phyloP scores from a whole-genome alignment of 2,888 invertebrate species.

The Chironomus riparius region DNA sequence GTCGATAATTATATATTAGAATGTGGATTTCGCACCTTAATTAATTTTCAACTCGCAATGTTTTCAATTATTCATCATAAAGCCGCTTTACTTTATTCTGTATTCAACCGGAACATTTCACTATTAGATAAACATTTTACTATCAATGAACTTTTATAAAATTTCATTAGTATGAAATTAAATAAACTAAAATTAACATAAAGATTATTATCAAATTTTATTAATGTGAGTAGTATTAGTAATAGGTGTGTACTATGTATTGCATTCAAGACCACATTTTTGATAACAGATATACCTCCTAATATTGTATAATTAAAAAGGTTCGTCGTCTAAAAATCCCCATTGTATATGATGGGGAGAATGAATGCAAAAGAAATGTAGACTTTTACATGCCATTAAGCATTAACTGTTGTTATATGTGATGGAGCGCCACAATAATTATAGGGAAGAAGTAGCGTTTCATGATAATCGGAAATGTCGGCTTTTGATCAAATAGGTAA shows the following conservation, averaged over 20 bases:
- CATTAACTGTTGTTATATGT: background rate
- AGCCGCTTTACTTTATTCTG: background rate
- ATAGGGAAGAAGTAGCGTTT: background rate
- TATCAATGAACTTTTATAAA: background rate
- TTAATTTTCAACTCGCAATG: background rate
- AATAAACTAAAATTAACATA: background rate
- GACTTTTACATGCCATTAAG: background rate
- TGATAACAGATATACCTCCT: background rate
- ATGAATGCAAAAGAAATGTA: background rate
- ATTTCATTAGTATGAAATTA: background rate
- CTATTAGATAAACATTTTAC: background rate
- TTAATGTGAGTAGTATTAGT: background rate
- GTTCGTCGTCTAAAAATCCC: background rate
- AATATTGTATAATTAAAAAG: background rate
- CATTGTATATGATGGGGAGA: no score
- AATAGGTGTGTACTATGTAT: background rate
- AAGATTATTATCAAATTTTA: background rate
- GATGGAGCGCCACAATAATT: background rate
- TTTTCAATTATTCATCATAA: background rate
- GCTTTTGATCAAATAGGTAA: constrained; percentile 1
- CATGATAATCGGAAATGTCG: constrained; percentile 15
- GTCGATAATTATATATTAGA: background rate
- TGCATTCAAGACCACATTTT: background rate
- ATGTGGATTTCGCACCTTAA: background rate
- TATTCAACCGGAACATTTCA: no score